Evolutionary conservation across 2,113 vertebrate genomes (phyloP).

Genomic region (Chrysochloris asiatica): DNA sequence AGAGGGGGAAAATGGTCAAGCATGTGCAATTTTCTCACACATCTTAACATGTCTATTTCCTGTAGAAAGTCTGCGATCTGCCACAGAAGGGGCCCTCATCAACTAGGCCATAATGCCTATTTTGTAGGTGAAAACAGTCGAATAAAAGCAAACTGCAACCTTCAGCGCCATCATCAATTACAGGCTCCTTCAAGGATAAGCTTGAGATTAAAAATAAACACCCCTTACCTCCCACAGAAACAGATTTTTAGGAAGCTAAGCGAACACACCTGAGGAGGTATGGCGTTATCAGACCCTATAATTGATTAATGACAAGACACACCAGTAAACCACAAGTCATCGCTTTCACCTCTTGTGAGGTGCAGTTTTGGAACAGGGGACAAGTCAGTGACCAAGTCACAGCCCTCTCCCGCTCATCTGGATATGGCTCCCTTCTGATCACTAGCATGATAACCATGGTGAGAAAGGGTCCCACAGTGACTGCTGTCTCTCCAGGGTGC

Average conservation of each 20-base stretch:
- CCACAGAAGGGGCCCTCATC: not conserved
- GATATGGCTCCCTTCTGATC: too few species aligned
- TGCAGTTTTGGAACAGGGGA: too few species aligned
- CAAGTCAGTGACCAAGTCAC: too few species aligned
- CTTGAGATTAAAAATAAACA: conserved; percentile 42
- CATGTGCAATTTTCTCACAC: not conserved
- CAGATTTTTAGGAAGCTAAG: conserved; percentile 13
- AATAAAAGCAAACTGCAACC: not conserved
- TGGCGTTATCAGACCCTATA: not conserved
- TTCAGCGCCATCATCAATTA: not conserved
- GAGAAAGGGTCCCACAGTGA: not conserved
- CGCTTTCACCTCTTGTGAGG: too few species aligned
- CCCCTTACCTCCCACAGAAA: conserved; percentile 8
- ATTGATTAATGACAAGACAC: not conserved
- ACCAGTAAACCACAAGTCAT: not conserved
- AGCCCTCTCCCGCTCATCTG: too few species aligned
- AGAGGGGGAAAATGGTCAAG: not conserved
- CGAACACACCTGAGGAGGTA: not conserved
- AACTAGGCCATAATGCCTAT: not conserved
- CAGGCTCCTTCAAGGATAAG: not conserved
- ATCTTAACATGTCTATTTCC: not conserved
- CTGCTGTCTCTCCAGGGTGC: too few species aligned
- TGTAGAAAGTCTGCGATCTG: not conserved
- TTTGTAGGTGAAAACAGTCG: not conserved
- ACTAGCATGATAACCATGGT: not conserved